Conservation (phyloP, 2,113 vertebrate genomes). For the Scomber colias region DNA sequence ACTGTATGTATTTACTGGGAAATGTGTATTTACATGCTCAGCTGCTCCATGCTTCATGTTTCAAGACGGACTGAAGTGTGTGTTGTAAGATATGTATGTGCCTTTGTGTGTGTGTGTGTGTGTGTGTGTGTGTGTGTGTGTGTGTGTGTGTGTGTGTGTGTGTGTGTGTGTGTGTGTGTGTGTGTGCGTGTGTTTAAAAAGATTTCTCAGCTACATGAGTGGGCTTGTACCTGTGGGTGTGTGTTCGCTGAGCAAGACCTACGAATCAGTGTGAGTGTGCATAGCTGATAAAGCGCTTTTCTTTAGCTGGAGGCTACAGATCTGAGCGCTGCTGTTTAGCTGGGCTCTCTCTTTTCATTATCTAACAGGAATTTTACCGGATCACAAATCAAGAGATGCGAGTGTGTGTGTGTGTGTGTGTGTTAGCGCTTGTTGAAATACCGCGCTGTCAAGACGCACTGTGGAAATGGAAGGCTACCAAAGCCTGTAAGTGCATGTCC, state of each 20-base stretch:
- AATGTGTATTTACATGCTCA: not conserved
- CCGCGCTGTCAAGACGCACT: constrained; percentile 42
- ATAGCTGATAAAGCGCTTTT: constrained; percentile 64
- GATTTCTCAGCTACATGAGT: constrained; percentile 65
- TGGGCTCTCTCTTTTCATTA: constrained; percentile 57
- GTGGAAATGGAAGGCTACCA: constrained; percentile 44
- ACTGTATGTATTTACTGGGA: not conserved
- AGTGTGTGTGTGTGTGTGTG: constrained; percentile 46
- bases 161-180: not conserved
- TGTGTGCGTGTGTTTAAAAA: constrained; percentile 30
- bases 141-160: constrained; percentile 11
- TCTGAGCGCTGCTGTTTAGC: constrained; percentile 27
- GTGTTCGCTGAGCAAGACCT: constrained; percentile 33
- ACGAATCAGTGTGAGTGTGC: not conserved
- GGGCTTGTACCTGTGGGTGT: constrained; percentile 72
- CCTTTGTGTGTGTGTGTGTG: not conserved
- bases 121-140: constrained; percentile 11
- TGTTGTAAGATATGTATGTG: constrained; percentile 1
- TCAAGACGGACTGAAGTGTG: not conserved
- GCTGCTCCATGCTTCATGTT: not conserved
- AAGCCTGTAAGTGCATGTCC: constrained; percentile 59
- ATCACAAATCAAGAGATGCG: constrained; percentile 62
- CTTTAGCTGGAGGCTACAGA: constrained; percentile 70
- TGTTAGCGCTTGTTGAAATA: constrained; percentile 65
- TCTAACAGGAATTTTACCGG: constrained; percentile 55